phyloP scores from a whole-genome alignment of 2,888 invertebrate genomes.

The Pegoplata infirma region DNA sequence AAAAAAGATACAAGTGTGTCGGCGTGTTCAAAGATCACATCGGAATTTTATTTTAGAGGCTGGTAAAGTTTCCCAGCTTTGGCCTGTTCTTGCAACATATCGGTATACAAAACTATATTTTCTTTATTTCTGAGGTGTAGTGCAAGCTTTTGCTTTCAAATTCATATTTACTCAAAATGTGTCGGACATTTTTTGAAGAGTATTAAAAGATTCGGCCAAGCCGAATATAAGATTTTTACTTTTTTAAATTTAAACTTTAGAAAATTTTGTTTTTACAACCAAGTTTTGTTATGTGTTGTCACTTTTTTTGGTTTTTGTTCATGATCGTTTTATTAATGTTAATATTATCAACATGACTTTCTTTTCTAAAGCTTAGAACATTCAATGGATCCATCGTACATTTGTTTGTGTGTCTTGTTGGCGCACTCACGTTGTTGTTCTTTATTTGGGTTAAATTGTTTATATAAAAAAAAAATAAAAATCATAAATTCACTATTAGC shows the following conservation, averaged over 20 bases:
- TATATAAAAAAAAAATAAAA: constrained; percentile 33
- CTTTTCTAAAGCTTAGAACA: constrained; percentile 53
- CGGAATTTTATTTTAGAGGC: no score
- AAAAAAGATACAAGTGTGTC: no score
- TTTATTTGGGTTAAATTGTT: constrained; percentile 58
- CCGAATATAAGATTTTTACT: no score
- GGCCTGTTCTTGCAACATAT: no score
- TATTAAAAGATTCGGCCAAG: no score
- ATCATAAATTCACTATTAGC: constrained; percentile 44
- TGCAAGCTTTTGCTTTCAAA: no score
- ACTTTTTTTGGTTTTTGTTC: constrained; percentile 30
- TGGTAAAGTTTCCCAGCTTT: no score
- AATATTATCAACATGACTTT: constrained; percentile 54
- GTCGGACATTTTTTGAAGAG: no score
- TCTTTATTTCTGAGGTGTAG: no score
- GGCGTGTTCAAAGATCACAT: no score
- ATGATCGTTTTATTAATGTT: constrained; percentile 53
- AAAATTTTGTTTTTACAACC: background rate
- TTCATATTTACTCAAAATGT: no score
- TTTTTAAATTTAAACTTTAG: background rate
- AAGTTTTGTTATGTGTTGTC: constrained; percentile 10
- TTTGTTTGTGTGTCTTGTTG: background rate
- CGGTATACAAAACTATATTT: no score
- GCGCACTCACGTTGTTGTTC: constrained; percentile 30
- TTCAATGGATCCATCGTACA: background rate